phyloP scores from a whole-genome alignment of 1,140 invertebrate species.

The Drosophila ambigua region DNA sequence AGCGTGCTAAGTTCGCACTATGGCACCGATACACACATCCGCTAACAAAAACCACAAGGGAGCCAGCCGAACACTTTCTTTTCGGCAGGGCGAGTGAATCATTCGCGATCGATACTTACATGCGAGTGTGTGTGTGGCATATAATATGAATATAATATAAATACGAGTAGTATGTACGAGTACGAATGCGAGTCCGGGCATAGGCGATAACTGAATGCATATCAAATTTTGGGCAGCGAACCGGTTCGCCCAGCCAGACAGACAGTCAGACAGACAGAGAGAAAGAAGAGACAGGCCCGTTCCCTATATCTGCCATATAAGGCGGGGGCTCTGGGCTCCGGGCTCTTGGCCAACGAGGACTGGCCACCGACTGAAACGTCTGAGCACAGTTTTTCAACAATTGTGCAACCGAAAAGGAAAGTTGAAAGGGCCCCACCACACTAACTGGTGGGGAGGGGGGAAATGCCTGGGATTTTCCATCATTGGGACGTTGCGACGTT shows the following conservation, averaged over 20 bases:
- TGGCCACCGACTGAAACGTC: neutral
- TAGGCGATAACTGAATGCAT: conserved; percentile 47
- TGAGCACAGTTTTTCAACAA: conserved; percentile 10
- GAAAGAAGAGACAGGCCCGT: too few relatives aligned
- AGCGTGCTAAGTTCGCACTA: conserved; percentile 12
- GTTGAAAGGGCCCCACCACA: conserved; percentile 58
- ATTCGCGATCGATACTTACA: conserved; percentile 38
- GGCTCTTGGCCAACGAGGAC: neutral
- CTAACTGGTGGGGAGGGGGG: conserved; percentile 5
- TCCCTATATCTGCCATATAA: too few relatives aligned
- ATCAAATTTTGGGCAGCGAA: conserved; percentile 47
- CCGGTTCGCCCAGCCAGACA: conserved; percentile 38
- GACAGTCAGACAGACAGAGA: conserved; percentile 2
- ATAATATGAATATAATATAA: conserved; percentile 13
- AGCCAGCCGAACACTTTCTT: conserved; percentile 66
- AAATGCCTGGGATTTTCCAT: conserved; percentile 38
- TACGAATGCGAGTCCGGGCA: too few relatives aligned
- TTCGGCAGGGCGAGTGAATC: conserved; percentile 60
- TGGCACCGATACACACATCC: conserved; percentile 35
- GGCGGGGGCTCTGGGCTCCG: too few relatives aligned
- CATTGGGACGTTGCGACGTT: neutral
- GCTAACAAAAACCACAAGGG: conserved; percentile 33
- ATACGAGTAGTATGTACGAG: neutral
- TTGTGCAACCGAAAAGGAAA: conserved; percentile 78
- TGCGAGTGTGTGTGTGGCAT: neutral